phyloP scores from a whole-genome alignment of 2,797 vertebrate species.

The Phaenicophaeus curvirostris region DNA sequence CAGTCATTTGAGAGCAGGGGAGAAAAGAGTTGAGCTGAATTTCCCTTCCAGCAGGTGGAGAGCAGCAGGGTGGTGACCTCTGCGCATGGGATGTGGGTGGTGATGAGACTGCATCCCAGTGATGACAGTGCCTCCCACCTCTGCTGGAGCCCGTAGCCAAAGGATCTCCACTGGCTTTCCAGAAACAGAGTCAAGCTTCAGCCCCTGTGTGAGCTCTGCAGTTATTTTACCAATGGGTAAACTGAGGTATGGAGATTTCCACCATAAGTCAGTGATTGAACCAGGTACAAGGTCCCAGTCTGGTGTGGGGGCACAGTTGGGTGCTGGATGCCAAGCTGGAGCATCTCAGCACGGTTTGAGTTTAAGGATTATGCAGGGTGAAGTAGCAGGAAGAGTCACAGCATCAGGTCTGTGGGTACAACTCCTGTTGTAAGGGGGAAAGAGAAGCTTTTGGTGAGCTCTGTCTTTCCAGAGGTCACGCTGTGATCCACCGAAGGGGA shows the following conservation, averaged over 20 bases:
- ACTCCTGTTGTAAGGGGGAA: not conserved
- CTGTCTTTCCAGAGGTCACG: not conserved
- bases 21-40: not conserved
- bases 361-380: not conserved
- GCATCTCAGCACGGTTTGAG: not conserved
- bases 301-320: not conserved
- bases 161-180: not conserved
- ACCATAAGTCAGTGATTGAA: not conserved
- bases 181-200: not conserved
- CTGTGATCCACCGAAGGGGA: not conserved
- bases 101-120: fast-evolving
- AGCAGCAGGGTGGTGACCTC: not conserved
- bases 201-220: not conserved
- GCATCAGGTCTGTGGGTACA: fast-evolving
- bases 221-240: not conserved
- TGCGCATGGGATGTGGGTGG: not conserved
- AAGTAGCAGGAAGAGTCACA: not conserved
- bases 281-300: not conserved
- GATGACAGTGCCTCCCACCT: not conserved
- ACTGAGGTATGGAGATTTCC: not conserved
- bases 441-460: not conserved
- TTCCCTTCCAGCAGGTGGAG: not conserved
- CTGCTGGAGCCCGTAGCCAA: fast-evolving
- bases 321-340: not conserved
- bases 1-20: not conserved